Percentiles rank a stretch among this genome's conserved stretches.
These are phyloP conservation scores for Chiloscyllium plagiosum DNA, from an alignment of 2,113 vertebrate species.

Conservation along the genomic window DNA sequence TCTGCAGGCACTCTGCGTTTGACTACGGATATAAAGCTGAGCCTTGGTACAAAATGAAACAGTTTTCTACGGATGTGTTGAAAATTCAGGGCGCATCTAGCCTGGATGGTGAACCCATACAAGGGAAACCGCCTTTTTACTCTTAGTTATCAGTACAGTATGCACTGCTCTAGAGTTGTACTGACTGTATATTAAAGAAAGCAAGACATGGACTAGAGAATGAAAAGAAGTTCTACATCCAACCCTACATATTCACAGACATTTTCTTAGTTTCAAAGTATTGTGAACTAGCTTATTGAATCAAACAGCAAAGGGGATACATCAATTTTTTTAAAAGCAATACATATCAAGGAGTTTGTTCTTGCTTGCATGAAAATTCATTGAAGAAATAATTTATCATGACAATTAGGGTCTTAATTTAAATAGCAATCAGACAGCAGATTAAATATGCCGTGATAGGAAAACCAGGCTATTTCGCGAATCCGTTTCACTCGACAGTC, in stretches of 20 bases:
- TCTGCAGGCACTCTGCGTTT: not conserved
- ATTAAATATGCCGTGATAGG: constrained; percentile 5
- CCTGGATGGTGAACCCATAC: not conserved
- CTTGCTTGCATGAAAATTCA: constrained; percentile 1
- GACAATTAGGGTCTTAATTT: constrained; percentile 33
- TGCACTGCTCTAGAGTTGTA: not conserved
- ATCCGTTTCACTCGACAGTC: constrained; percentile 18
- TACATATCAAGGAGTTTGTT: not conserved
- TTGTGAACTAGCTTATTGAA: not conserved
- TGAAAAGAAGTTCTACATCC: not conserved
- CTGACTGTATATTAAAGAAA: too few relatives aligned
- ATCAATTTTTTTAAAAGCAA: not conserved
- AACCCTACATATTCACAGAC: not conserved
- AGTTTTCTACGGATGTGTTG: not conserved
- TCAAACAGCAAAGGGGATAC: not conserved
- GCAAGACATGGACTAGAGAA: not conserved
- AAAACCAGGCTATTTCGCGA: constrained; percentile 26
- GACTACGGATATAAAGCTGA: not conserved
- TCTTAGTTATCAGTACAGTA: not conserved
- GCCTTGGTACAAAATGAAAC: not conserved
- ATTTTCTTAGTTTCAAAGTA: not conserved
- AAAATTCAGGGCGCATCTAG: not conserved
- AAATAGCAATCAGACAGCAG: constrained; percentile 34
- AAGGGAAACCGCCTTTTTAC: not conserved
- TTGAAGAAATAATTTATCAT: constrained; percentile 34